Conservation (phyloP, 1,140 invertebrate species). For the Aplysia californica region DNA sequence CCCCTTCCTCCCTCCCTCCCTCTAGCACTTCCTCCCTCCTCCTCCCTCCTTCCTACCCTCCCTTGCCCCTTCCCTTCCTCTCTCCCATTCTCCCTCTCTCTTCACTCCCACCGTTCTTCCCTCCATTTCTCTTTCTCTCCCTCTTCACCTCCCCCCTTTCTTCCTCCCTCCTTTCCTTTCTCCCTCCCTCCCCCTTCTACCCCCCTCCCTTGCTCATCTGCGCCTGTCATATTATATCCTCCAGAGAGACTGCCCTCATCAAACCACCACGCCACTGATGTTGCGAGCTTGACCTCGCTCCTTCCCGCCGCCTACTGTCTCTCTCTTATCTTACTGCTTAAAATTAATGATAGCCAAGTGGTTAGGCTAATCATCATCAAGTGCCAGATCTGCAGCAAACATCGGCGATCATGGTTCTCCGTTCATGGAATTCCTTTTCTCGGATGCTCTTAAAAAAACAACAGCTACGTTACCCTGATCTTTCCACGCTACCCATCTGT, state of each 20-base stretch:
- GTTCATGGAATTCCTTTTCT: too few relatives aligned
- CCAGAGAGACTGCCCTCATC: constrained; percentile 43
- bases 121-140: constrained; percentile 11
- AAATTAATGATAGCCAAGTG: constrained; percentile 28
- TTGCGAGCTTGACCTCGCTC: constrained; percentile 40
- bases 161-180: constrained; percentile 40
- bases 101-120: constrained; percentile 55
- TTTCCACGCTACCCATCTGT: too few relatives aligned
- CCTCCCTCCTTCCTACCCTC: constrained; percentile 15
- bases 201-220: constrained; percentile 16
- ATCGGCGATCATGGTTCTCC: too few relatives aligned
- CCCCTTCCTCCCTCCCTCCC: constrained; percentile 33
- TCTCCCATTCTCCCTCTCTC: constrained; percentile 30
- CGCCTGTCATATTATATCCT: constrained; percentile 26
- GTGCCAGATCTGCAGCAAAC: too few relatives aligned
- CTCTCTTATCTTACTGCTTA: constrained; percentile 31
- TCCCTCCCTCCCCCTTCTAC: constrained; percentile 20
- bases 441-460: too few relatives aligned
- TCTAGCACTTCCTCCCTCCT: constrained; percentile 27
- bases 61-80: neutral
- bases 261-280: constrained; percentile 49
- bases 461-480: too few relatives aligned
- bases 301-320: constrained; percentile 32
- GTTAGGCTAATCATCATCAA: constrained; percentile 34
- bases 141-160: constrained; percentile 28